These are phyloP conservation scores for Pectinophora gossypiella DNA, from an alignment of 1,140 invertebrate species.

Conservation along the genomic window DNA sequence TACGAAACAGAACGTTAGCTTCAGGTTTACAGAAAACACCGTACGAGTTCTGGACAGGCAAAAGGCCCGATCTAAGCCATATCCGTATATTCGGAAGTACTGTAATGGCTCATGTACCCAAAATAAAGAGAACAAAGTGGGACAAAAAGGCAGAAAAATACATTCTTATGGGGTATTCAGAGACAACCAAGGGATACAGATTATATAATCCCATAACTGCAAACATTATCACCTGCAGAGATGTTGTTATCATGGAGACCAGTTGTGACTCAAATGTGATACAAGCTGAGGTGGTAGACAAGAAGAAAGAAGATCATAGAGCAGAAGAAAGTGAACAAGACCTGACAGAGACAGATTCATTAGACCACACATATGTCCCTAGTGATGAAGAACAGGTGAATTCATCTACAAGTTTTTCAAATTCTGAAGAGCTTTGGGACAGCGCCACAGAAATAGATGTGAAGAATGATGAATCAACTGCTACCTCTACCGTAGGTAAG, in stretches of 20 bases:
- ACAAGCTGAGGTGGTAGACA: slow-evolving; percentile 1
- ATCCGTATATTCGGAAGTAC: slow-evolving; percentile 41
- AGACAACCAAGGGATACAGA: slow-evolving; percentile 40
- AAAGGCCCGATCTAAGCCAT: slow-evolving; percentile 41
- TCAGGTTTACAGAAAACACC: slow-evolving; percentile 33
- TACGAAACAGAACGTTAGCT: slow-evolving; percentile 14
- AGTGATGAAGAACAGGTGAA: too few relatives aligned
- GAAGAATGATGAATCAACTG: not conserved
- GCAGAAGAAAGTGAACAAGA: not conserved
- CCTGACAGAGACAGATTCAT: not conserved
- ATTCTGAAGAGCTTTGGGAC: not conserved
- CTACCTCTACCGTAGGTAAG: not conserved
- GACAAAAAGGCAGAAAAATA: slow-evolving; percentile 26
- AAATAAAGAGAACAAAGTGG: slow-evolving; percentile 29
- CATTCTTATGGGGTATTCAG: slow-evolving; percentile 44
- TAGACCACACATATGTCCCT: not conserved
- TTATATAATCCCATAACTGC: slow-evolving; percentile 43
- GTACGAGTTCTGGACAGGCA: slow-evolving; percentile 35
- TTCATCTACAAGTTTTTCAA: not conserved
- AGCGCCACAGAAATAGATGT: not conserved
- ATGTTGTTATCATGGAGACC: slow-evolving; percentile 25
- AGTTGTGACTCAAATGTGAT: slow-evolving; percentile 1
- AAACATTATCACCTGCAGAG: slow-evolving; percentile 31
- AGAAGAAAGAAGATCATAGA: not conserved
- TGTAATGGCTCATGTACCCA: slow-evolving; percentile 27